Evolutionary conservation across 2,797 vertebrate species (phyloP).

Genomic region (Pangasius macronema): DNA sequence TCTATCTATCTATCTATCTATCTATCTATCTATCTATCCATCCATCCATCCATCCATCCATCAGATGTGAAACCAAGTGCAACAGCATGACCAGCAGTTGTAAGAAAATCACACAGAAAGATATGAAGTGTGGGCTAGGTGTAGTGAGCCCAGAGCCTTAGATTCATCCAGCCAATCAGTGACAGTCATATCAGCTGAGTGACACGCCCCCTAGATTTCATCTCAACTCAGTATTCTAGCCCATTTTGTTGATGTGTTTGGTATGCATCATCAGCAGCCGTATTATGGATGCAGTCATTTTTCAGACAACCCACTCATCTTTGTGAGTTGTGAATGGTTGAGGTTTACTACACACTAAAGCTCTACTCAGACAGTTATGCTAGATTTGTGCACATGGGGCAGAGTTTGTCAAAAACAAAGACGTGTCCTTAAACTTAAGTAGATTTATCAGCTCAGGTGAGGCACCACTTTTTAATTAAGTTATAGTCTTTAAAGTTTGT

Average conservation of each 20-base stretch:
- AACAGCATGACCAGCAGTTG: neutral
- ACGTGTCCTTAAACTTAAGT: neutral
- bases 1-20: neutral
- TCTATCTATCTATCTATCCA: neutral
- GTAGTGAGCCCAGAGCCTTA: neutral
- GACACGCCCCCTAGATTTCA: neutral
- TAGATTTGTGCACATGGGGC: neutral
- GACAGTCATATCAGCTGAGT: neutral
- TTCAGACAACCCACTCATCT: neutral
- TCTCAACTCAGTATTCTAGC: neutral
- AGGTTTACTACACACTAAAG: neutral
- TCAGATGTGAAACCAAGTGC: neutral
- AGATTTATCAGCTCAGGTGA: neutral
- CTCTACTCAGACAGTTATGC: neutral
- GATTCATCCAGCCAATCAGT: neutral
- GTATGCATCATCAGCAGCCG: neutral
- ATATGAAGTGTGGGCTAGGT: neutral
- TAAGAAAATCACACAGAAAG: neutral
- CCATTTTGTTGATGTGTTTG: neutral
- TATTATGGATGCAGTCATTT: neutral
- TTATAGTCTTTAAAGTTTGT: neutral
- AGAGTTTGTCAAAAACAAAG: neutral
- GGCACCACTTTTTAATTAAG: neutral
- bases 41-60: no score
- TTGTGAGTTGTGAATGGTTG: neutral